These are phyloP conservation scores for Myripristis murdjan DNA, from an alignment of 2,797 vertebrate genomes.

Conservation along the genomic window DNA sequence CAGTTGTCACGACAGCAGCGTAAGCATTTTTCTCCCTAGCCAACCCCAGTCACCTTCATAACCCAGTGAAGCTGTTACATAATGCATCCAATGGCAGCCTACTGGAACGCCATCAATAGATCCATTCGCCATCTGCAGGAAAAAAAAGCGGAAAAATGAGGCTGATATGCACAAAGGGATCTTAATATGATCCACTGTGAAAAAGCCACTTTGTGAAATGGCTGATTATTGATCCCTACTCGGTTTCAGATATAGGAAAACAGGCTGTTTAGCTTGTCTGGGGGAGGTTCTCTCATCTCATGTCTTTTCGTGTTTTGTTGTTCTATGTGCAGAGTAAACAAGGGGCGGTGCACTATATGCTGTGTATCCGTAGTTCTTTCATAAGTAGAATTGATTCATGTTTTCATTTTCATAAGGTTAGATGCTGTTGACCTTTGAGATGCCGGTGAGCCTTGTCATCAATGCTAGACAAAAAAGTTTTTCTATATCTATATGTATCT, in stretches of 20 bases:
- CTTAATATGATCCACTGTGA: conserved; percentile 28
- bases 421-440: background rate
- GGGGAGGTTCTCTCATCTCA: background rate
- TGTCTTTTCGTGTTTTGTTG: background rate
- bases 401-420: background rate
- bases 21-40: conserved; percentile 44
- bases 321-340: background rate
- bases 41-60: conserved; percentile 53
- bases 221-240: conserved; percentile 25
- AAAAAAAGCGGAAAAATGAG: conserved; percentile 37
- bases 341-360: background rate
- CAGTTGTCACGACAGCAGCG: conserved; percentile 66
- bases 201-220: background rate
- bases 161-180: conserved; percentile 45
- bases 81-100: conserved; percentile 73
- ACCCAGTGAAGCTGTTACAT: conserved; percentile 68
- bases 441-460: background rate
- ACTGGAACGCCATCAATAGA: conserved; percentile 68
- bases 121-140: conserved; percentile 51
- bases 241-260: conserved; percentile 15
- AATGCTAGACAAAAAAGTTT: background rate
- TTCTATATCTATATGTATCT: too few relatives aligned
- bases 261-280: background rate
- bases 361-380: background rate
- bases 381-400: background rate